phyloP scores from a whole-genome alignment of 2,888 invertebrate genomes.

The Heteromyza rotundicornis region DNA sequence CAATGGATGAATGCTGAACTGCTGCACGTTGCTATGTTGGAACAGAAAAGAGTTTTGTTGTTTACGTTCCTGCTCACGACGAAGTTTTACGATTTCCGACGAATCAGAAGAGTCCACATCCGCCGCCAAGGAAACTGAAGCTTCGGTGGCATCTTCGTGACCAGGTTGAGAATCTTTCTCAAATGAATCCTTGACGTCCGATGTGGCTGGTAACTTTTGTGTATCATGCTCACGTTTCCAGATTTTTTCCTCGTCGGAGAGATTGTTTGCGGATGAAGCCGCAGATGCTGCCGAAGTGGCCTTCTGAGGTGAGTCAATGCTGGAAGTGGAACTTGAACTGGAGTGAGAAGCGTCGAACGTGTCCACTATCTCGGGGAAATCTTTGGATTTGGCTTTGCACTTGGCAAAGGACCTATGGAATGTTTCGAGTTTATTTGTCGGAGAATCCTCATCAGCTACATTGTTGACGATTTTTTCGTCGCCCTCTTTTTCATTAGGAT shows the following conservation, averaged over 20 bases:
- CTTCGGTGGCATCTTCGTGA: constrained; percentile 40
- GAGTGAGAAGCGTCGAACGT: constrained; percentile 33
- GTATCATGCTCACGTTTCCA: constrained; percentile 50
- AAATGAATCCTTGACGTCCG: constrained; percentile 36
- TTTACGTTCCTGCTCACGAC: constrained; percentile 67
- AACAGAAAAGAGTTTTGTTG: constrained; percentile 67
- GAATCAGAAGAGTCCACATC: constrained; percentile 54
- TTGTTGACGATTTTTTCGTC: neutral
- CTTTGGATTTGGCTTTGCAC: constrained; percentile 48
- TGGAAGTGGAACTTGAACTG: constrained; percentile 47
- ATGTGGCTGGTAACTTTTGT: neutral
- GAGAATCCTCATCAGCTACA: constrained; percentile 37
- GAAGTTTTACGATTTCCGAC: constrained; percentile 50
- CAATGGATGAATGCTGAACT: constrained; percentile 67
- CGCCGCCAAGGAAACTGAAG: constrained; percentile 43
- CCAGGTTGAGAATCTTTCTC: constrained; percentile 14
- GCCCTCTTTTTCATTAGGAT: constrained; percentile 22
- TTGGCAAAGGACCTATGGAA: constrained; percentile 60
- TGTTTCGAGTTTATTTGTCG: constrained; percentile 53
- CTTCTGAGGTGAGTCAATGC: constrained; percentile 40
- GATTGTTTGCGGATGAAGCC: constrained; percentile 43
- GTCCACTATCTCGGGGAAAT: constrained; percentile 23
- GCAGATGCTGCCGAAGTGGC: constrained; percentile 38
- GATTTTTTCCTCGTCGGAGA: constrained; percentile 59
- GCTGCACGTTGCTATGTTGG: constrained; percentile 69